A percentile compares a stretch with the other conserved stretches of the same genome.
phyloP scores from a whole-genome alignment of 2,888 invertebrate genomes.

The Ochlodes sylvanus region DNA sequence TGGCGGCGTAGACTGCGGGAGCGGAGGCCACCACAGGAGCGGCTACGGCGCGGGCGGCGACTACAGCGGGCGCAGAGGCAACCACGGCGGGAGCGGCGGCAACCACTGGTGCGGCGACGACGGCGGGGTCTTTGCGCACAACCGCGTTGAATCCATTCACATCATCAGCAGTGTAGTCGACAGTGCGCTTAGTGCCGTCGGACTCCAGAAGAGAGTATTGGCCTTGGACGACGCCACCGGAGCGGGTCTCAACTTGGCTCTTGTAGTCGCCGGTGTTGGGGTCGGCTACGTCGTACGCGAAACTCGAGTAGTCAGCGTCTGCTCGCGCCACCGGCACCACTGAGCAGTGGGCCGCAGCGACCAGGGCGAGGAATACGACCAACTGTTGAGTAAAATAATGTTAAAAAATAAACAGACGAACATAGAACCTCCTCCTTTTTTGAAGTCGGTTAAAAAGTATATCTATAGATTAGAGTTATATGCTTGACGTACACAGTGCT shows the following conservation, averaged over 20 bases:
- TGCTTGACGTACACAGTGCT: too few species aligned
- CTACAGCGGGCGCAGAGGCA: constrained; percentile 35
- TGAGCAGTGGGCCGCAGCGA: constrained; percentile 69
- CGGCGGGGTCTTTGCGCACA: constrained; percentile 78
- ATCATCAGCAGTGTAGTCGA: constrained; percentile 82
- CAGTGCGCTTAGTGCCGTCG: constrained; percentile 82
- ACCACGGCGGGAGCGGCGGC: constrained; percentile 44
- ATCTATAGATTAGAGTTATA: too few species aligned
- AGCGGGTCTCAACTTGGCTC: constrained; percentile 80
- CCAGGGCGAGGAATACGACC: constrained; percentile 73
- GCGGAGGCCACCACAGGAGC: constrained; percentile 43
- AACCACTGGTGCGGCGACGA: constrained; percentile 47
- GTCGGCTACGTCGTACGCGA: constrained; percentile 83
- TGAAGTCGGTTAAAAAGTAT: background rate
- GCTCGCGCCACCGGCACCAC: constrained; percentile 73
- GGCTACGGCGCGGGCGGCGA: constrained; percentile 41
- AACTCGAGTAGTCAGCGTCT: constrained; percentile 70
- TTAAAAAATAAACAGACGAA: too few species aligned
- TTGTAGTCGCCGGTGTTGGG: constrained; percentile 84
- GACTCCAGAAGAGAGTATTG: constrained; percentile 82
- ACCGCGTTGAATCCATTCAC: constrained; percentile 83
- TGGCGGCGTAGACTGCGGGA: constrained; percentile 46
- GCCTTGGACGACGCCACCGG: constrained; percentile 77
- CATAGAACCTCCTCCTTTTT: too few species aligned
- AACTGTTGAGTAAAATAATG: constrained; percentile 59